Conservation (phyloP, 2,797 vertebrate species). For the Xiphorhynchus erythropygius region DNA sequence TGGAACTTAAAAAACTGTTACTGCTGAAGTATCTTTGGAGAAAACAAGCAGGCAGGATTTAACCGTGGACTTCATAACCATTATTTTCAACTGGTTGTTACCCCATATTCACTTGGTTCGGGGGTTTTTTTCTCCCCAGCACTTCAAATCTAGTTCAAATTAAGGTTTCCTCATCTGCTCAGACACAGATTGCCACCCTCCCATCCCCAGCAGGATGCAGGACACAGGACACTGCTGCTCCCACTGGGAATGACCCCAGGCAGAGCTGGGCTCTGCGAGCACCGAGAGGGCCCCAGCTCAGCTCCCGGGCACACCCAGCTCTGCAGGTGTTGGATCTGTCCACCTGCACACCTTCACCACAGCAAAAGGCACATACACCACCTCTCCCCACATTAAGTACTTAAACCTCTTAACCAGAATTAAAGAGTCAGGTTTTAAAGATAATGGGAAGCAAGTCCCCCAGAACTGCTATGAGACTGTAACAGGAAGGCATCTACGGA, state of each 20-base stretch:
- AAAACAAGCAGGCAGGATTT: fast-evolving
- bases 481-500: not conserved
- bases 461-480: not conserved
- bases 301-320: not conserved
- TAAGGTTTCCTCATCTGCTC: not conserved
- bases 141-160: not conserved
- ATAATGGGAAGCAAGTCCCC: constrained; percentile 44
- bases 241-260: not conserved
- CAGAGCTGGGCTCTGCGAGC: not conserved
- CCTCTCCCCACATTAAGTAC: constrained; percentile 24
- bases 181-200: not conserved
- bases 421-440: constrained; percentile 61
- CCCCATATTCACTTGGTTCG: not conserved
- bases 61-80: not conserved
- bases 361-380: constrained; percentile 6
- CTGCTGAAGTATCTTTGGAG: not conserved
- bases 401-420: constrained; percentile 52
- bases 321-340: not conserved
- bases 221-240: not conserved
- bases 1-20: not conserved
- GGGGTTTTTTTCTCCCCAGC: not conserved
- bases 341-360: constrained; percentile 32
- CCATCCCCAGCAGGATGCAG: not conserved
- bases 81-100: not conserved
- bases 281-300: not conserved